Evolutionary conservation across 2,888 invertebrate species (phyloP), one percentile per base, ranked within the genome.

Genomic region (Patella ulyssiponensis): DNA sequence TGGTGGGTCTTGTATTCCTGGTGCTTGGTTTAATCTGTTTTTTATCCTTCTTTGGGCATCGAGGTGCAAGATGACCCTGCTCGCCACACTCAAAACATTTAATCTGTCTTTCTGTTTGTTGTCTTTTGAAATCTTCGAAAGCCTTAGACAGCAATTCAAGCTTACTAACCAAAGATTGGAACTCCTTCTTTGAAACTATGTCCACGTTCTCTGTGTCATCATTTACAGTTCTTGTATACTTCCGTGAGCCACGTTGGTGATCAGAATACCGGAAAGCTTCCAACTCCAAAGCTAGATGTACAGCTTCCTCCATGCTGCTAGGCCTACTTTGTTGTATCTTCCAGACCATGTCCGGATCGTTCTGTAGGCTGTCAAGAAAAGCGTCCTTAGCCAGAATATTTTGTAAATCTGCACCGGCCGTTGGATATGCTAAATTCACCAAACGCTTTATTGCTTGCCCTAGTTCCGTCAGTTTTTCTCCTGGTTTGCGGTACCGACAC

Each of bases 301-400:
- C 75, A 14, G 54, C 71, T 17, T 75, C 70, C n/a, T 52, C 23
- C 23, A 75, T 75, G 3, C 44, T 71, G 27, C 54, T 69, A 20
- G 75, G 75, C 20, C n/a, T 54, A 14, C 51, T 54, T 53, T 75
- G 69, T 17, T 70, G 64, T 12, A 75, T 51, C 20, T 54, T 33
- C 20, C 69, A 70, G 14, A 69, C n/a, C 17, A 75, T 70, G 17
- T 75, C 71, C 15, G 70, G 15, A 17, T 56, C 56, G 9, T 56
- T n/a, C n/a, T 56, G 15, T 1, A 56, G 56, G 4, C 17, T 53
- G 14, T 75, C 70, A 1, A 54, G 70, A 2, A 75, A 69, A 53
- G 54, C 71, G 54, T 70, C 44, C 44, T 44, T 44, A 9, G 44
- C 74, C 11, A 74, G 64, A 15, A 74, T 69, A 69, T 74, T 51